Evolutionary conservation across 2,113 vertebrate genomes (phyloP), one percentile per base, ranked within the genome.

Genomic region (Nansenia antarctica): DNA sequence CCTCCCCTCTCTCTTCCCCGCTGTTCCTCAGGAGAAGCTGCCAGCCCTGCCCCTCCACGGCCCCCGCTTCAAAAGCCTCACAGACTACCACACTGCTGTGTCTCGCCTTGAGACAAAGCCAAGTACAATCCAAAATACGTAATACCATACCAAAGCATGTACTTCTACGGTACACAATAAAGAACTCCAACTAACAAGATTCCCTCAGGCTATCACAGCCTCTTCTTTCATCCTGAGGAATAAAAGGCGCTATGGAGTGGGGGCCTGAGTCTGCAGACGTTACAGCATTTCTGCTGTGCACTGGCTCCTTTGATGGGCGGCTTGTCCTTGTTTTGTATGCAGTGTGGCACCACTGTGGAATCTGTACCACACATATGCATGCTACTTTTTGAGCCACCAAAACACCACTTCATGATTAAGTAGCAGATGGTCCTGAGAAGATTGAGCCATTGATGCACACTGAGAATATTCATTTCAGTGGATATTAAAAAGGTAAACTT

Each of bases 291-390:
- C 39, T 42, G 39, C 15, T 18, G 39, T 42, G 60, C 65, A n/a
- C n/a, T n/a, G 1, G 12, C 60, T 60, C n/a, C 54, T 64, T 31
- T 78, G 72, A 74, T 64, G 62, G 72, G 37, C 26, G 8, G 45
- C 77, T 54, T 82, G 72, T 76, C 61, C 68, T 78, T 54, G 64
- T 61, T 82, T 76, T 78, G 67, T 65, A 75, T 82, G 71, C 68
- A 67, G 71, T 18, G 47, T 61, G 53, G 39, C 67, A 63, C 58
- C 39, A 67, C 39, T 20, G 4, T 37, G 63, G 32, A 47, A 35
- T 61, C 61, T 14, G 39, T 58, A 59, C 69, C 2, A n/a, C 29
- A 26, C 31, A 60, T 32, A 68, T 52, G n/a, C 7, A 29, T 12
- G 1, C 47, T 60, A 63, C 65, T 73, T 29, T 37, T 29, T 71